Percentiles rank a stretch among this genome's conserved stretches.
phyloP scores from a whole-genome alignment of 2,797 vertebrate genomes.

The Lutjanus campechanus region DNA sequence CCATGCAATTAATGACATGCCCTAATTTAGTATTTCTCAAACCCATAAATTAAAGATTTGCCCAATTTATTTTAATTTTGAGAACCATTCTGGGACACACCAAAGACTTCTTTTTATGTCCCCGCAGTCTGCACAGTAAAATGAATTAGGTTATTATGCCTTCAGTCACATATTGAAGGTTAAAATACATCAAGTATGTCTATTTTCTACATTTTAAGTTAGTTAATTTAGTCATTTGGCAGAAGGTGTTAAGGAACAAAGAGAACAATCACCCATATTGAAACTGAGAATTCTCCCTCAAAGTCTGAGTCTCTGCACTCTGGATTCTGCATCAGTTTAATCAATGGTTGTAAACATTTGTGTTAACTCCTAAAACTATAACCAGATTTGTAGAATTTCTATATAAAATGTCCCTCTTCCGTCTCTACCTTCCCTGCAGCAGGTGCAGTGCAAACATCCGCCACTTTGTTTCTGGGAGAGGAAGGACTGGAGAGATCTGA shows the following conservation, averaged over 20 bases:
- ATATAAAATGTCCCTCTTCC: not conserved
- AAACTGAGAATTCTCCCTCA: too few relatives aligned
- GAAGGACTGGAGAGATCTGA: not conserved
- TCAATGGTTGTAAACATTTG: not conserved
- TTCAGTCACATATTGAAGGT: slow-evolving; percentile 6
- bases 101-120: not conserved
- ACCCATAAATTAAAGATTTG: not conserved
- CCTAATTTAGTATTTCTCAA: slow-evolving; percentile 2
- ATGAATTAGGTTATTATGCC: not conserved
- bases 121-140: not conserved
- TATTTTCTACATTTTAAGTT: too few relatives aligned
- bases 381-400: too few relatives aligned
- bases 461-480: not conserved
- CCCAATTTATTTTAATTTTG: slow-evolving; percentile 1
- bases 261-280: too few relatives aligned
- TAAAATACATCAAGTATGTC: not conserved
- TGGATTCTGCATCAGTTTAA: not conserved
- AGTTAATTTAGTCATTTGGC: too few relatives aligned
- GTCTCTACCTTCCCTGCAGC: not conserved
- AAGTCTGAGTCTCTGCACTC: too few relatives aligned
- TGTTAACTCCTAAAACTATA: not conserved
- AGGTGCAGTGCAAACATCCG: not conserved
- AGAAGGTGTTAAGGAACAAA: too few relatives aligned
- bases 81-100: not conserved
- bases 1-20: not conserved